Conservation (phyloP, 2,797 vertebrate genomes). For the Macrochelys suwanniensis region DNA sequence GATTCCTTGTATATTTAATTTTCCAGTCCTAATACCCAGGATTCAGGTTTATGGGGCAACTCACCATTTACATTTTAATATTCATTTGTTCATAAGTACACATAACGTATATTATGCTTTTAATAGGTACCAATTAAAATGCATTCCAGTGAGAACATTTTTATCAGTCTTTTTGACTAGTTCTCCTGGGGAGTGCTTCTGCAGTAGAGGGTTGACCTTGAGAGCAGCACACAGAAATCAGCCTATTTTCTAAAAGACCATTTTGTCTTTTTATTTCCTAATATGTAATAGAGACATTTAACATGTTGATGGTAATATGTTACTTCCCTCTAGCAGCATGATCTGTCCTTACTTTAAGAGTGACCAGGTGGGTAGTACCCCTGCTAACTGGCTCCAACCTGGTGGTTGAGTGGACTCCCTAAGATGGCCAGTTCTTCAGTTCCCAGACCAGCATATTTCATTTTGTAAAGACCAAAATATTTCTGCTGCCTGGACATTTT, state of each 20-base stretch:
- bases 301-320: background rate
- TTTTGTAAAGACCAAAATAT: constrained; percentile 11
- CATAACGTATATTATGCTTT: background rate
- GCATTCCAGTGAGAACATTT: background rate
- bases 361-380: constrained; percentile 26
- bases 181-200: background rate
- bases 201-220: constrained; percentile 16
- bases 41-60: background rate
- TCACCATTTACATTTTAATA: constrained; percentile 16
- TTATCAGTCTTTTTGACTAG: background rate
- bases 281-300: background rate
- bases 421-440: constrained; percentile 16
- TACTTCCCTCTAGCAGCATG: background rate
- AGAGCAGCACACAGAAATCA: background rate
- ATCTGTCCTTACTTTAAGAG: constrained; percentile 12
- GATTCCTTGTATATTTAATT: background rate
- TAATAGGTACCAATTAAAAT: constrained; percentile 12
- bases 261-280: constrained; percentile 10
- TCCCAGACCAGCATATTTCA: background rate
- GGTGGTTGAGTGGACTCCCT: background rate
- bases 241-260: background rate
- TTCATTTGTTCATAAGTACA: background rate
- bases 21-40: background rate
- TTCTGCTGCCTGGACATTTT: background rate
- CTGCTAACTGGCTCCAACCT: background rate